A percentile compares a stretch with the other conserved stretches of the same genome.
These are phyloP conservation scores for Ataeniobius toweri DNA, from an alignment of 2,797 vertebrate genomes.

Conservation along the genomic window DNA sequence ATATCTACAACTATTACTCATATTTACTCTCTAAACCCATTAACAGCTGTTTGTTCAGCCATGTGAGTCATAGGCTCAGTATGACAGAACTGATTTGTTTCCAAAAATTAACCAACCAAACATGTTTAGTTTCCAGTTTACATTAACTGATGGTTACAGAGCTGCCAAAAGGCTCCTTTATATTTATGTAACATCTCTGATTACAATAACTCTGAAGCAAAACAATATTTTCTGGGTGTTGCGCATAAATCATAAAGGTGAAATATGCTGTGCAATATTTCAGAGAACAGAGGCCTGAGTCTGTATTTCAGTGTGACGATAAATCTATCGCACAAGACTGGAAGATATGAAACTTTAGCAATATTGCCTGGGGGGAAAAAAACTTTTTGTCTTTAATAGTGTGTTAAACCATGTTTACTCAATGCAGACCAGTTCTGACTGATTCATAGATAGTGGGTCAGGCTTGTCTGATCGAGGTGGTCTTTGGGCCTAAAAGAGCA, in stretches of 20 bases:
- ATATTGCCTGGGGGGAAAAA: background rate
- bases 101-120: background rate
- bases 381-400: background rate
- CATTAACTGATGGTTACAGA: background rate
- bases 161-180: background rate
- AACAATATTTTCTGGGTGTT: slow-evolving; percentile 39
- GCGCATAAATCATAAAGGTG: slow-evolving; percentile 10
- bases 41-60: background rate
- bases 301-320: background rate
- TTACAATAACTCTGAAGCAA: slow-evolving; percentile 20
- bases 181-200: slow-evolving; percentile 18
- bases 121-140: background rate
- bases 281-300: background rate
- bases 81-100: background rate
- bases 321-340: background rate
- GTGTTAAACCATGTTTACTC: background rate
- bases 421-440: background rate
- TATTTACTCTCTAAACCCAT: background rate
- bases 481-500: background rate
- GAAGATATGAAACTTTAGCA: background rate
- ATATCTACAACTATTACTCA: background rate
- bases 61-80: background rate
- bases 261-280: background rate
- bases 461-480: background rate
- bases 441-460: background rate